These are phyloP conservation scores for Macrophya alboannulata DNA, from an alignment of 2,888 invertebrate genomes.

Conservation along the genomic window DNA sequence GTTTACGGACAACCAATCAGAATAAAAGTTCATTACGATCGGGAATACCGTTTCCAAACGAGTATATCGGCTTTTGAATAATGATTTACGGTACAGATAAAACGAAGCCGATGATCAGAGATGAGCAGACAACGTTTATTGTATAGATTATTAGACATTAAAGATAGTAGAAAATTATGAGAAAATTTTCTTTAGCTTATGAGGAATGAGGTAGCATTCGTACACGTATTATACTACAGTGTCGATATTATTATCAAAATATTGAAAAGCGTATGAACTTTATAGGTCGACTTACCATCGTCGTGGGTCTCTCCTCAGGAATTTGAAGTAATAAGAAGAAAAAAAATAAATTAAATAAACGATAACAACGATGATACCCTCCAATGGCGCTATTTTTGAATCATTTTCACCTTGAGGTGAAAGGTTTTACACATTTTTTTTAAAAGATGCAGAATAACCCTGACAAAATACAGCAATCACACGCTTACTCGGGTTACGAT, in stretches of 20 bases:
- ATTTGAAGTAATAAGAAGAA: constrained; percentile 23
- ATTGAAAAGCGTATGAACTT: background rate
- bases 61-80: background rate
- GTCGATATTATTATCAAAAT: background rate
- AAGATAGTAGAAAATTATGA: background rate
- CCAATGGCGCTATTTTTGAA: constrained; percentile 38
- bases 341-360: constrained; percentile 26
- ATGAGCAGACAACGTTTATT: background rate
- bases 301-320: background rate
- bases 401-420: background rate
- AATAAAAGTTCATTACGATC: constrained; percentile 13
- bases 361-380: background rate
- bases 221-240: too few species aligned
- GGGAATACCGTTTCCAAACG: background rate
- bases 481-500: background rate
- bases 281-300: constrained; percentile 22
- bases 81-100: background rate
- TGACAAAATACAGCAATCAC: background rate
- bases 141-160: background rate
- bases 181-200: background rate
- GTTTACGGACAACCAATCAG: constrained; percentile 31
- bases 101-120: background rate
- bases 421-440: background rate
- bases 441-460: background rate
- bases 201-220: background rate